Evolutionary conservation across 2,888 invertebrate species (phyloP), one percentile per base, ranked within the genome.

Genomic region (Drosophila gaucha): DNA sequence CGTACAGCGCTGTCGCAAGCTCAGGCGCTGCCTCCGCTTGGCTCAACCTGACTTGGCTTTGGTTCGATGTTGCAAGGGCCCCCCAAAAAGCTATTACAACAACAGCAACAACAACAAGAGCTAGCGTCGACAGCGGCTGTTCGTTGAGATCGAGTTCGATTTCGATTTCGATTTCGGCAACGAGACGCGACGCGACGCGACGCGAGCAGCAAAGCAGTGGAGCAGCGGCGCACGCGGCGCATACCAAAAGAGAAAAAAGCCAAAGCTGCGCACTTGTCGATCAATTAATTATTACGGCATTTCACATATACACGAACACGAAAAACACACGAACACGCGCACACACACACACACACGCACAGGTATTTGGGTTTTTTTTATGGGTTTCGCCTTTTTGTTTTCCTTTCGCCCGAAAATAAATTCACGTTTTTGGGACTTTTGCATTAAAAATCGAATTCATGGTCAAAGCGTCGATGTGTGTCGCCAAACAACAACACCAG

Each of bases 211-310:
- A 50, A n/a, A n/a, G n/a, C n/a, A n/a, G n/a, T n/a, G n/a, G n/a
- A n/a, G 47, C 51, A 51, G 35, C 51, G 31, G 68, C 66, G 56
- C 31, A 67, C 67, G 78, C 71, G 65, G 39, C 67, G 82, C 82
- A 82, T 85, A 82, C 79, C 67, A 82, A 82, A 82, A 74, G 6
- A 22, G 3, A 30, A 51, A 50, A 39, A 14, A 51, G 28, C 51
- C 74, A 70, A 72, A 79, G 82, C 82, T 74, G 73, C 72, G 83
- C 83, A 86, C 83, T 84, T 80, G 83, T 77, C 82, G 85, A 85
- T 83, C 82, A 83, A 83, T 83, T 85, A 83, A 83, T 83, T 83
- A 85, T 83, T 83, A 82, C 85, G 82, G 85, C 77, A 82, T 79
- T 85, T 79, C 63, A 64, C 77, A 80, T 58, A 74, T 47, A 69